phyloP scores from a whole-genome alignment of 1,140 invertebrate species.

The Dryas iulia region DNA sequence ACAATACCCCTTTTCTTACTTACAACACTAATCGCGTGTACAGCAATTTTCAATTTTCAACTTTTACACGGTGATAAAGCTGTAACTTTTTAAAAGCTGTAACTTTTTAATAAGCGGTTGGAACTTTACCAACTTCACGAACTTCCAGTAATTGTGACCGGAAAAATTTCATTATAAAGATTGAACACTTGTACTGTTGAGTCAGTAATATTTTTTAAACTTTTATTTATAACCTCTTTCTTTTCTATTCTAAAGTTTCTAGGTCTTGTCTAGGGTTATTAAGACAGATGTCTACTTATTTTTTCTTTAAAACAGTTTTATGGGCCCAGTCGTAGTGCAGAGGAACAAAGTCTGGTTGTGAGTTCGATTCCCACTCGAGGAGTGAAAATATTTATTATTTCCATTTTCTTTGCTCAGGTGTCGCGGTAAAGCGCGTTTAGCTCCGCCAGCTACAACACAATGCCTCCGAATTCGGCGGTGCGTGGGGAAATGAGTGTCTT shows the following conservation, averaged over 20 bases:
- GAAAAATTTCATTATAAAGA: background rate
- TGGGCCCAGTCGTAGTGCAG: no score
- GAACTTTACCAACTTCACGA: background rate
- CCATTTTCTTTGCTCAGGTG: no score
- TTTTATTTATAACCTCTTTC: background rate
- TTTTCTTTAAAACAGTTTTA: background rate
- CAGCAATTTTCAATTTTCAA: background rate
- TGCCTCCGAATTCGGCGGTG: no score
- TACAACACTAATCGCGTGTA: background rate
- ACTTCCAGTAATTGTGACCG: background rate
- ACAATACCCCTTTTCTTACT: no score
- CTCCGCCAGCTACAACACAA: no score
- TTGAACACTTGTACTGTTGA: background rate
- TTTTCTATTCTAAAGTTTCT: background rate
- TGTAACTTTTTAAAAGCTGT: constrained; percentile 2
- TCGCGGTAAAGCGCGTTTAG: no score
- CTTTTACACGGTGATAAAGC: background rate
- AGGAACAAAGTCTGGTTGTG: no score
- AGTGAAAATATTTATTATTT: no score
- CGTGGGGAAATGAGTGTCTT: no score
- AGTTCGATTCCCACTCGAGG: no score
- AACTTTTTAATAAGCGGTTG: background rate
- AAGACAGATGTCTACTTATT: background rate
- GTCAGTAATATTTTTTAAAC: background rate
- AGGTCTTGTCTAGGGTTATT: background rate